Evolutionary conservation across 1,140 invertebrate species (phyloP).

Genomic region (Hestina assimilis): DNA sequence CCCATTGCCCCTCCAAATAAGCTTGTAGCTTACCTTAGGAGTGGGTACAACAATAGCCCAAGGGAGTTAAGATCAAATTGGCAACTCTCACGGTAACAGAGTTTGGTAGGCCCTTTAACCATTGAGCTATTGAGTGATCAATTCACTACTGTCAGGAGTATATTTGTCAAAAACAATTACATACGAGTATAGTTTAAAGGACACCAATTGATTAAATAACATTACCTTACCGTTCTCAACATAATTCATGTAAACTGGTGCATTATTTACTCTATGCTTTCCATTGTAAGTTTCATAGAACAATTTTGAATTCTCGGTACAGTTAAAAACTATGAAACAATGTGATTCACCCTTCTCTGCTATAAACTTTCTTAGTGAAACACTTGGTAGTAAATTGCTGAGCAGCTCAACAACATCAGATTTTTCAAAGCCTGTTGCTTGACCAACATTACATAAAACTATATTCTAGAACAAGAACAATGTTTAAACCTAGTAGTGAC

Average conservation of each 20-base stretch:
- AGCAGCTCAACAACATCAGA: conserved; percentile 36
- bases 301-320: conserved; percentile 32
- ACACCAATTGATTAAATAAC: neutral
- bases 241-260: conserved; percentile 57
- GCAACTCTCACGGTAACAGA: too few species aligned
- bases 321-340: conserved; percentile 54
- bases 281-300: conserved; percentile 55
- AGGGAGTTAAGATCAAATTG: too few species aligned
- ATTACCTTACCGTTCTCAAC: conserved; percentile 53
- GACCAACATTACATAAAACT: conserved; percentile 64
- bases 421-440: conserved; percentile 63
- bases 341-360: conserved; percentile 62
- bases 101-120: too few species aligned
- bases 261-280: conserved; percentile 37
- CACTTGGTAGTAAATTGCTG: conserved; percentile 20
- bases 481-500: too few species aligned
- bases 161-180: too few species aligned
- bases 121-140: too few species aligned
- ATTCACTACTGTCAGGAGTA: too few species aligned
- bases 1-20: too few species aligned
- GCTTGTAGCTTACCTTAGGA: too few species aligned
- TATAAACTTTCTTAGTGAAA: conserved; percentile 47
- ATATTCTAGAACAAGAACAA: conserved; percentile 52
- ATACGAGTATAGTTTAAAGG: too few species aligned
- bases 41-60: too few species aligned